Conservation (phyloP, 37 sponge, comb jelly and placozoan genomes). For the Eunapius fragilis region DNA sequence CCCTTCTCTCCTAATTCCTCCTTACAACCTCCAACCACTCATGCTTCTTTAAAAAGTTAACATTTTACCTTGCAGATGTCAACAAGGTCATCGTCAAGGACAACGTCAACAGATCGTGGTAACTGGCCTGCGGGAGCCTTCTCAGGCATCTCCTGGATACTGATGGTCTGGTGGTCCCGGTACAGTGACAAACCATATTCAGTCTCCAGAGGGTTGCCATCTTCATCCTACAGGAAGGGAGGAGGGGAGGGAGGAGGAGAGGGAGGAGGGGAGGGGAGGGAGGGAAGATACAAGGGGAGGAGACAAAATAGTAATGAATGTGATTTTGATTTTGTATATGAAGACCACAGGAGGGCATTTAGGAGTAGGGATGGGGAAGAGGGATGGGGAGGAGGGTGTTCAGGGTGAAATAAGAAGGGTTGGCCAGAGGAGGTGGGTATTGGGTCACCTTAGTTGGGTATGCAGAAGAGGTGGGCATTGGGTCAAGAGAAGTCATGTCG, state of each 20-base stretch:
- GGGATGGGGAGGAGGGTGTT: neutral
- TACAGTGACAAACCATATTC: constrained; percentile 96
- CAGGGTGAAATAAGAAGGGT: no score
- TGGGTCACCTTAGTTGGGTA: constrained; percentile 90
- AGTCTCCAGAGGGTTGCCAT: constrained; percentile 95
- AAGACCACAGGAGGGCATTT: no score
- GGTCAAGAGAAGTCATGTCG: constrained; percentile 95
- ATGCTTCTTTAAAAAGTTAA: no score
- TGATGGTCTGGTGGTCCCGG: constrained; percentile 94
- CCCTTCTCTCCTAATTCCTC: no score
- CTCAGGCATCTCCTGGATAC: constrained; percentile 99
- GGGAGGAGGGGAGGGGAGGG: neutral
- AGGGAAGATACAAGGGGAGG: neutral
- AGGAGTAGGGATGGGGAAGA: no score
- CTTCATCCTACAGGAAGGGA: constrained; percentile 77
- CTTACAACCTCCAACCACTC: no score
- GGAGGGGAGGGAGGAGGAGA: neutral
- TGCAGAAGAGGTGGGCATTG: constrained; percentile 75
- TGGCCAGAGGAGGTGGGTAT: no score
- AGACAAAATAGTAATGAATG: no score
- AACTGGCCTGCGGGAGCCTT: constrained; percentile 98
- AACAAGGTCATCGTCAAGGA: constrained; percentile 91
- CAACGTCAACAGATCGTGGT: constrained; percentile 93
- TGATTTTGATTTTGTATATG: no score
- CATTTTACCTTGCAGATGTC: constrained; percentile 92